A percentile compares a stretch with the other conserved stretches of the same genome.
These are phyloP conservation scores for Leucophenga montana DNA, from an alignment of 2,888 invertebrate species.

Conservation along the genomic window DNA sequence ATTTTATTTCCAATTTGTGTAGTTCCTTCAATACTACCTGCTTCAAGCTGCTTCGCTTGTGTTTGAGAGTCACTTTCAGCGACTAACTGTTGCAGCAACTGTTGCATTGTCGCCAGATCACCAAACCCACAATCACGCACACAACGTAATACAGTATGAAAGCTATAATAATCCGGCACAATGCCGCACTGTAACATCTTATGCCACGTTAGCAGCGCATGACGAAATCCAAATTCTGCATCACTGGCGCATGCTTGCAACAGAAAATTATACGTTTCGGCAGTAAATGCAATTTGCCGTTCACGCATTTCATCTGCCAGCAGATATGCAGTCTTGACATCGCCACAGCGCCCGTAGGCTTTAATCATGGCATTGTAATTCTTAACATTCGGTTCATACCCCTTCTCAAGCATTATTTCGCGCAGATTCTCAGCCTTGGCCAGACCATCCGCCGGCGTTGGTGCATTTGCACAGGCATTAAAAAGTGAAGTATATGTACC, in stretches of 20 bases:
- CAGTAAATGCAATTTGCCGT: slow-evolving; percentile 77
- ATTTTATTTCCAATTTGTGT: background rate
- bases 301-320: slow-evolving; percentile 89
- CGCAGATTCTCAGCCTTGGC: slow-evolving; percentile 80
- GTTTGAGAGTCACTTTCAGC: slow-evolving; percentile 18
- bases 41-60: background rate
- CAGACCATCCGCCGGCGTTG: slow-evolving; percentile 80
- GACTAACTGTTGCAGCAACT: slow-evolving; percentile 73
- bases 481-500: slow-evolving; percentile 89
- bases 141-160: slow-evolving; percentile 86
- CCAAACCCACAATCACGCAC: slow-evolving; percentile 89
- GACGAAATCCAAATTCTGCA: slow-evolving; percentile 81
- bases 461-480: slow-evolving; percentile 89
- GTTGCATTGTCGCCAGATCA: slow-evolving; percentile 76
- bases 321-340: slow-evolving; percentile 83
- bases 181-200: slow-evolving; percentile 81
- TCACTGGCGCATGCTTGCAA: slow-evolving; percentile 89
- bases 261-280: slow-evolving; percentile 84
- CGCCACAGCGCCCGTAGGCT: slow-evolving; percentile 89
- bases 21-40: background rate
- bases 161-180: slow-evolving; percentile 81
- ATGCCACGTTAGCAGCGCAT: slow-evolving; percentile 84
- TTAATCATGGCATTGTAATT: slow-evolving; percentile 94
- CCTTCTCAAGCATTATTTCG: slow-evolving; percentile 80
- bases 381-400: slow-evolving; percentile 80